Evolutionary conservation across 2,113 vertebrate genomes (phyloP), one percentile per base, ranked within the genome.

Genomic region (Thamnaconus septentrionalis): DNA sequence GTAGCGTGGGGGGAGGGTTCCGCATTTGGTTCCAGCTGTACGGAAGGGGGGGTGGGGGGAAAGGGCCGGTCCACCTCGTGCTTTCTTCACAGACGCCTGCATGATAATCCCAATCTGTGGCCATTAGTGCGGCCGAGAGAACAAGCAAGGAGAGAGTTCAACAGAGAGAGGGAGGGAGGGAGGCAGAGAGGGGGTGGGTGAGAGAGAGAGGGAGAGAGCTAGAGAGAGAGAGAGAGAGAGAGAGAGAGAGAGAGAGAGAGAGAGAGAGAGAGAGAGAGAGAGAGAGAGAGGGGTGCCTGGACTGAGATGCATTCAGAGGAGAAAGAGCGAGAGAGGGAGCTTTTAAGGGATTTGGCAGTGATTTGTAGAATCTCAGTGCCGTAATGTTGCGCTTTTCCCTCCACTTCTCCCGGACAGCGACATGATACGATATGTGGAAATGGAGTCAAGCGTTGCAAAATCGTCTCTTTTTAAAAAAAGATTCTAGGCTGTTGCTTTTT

Each of bases 301-400:
- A 74, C 71, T 72, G 83, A 74, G 81, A 77, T 53, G 52, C 69
- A 73, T 55, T 58, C 64, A 62, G 64, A 76, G 54, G 62, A 56
- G 56, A 53, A 5, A 64, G 11, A 42, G 41, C 11, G 76, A 61
- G 71, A 41, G 80, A 59, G 76, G 53, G 89, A 66, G 91, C 88
- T 92, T 92, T 92, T 92, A 92, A 92, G 82, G 90, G 90, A 92
- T 91, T 92, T 92, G 87, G 58, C 83, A 83, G 86, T 89, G 87
- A 91, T 92, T 91, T 91, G 83, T 82, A 84, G 85, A 89, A 83
- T 90, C 87, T 87, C 83, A 73, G 85, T 84, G 85, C 79, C 73
- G 76, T 87, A 80, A 87, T 85, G 86, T 88, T 83, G 69, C 41
- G 51, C 79, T 81, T 31, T 85, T 86, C 76, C 74, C 64, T 66